A percentile compares a stretch with the other conserved stretches of the same genome.
Evolutionary conservation across 2,113 vertebrate genomes (phyloP).

Genomic region (Dermatemys mawii): DNA sequence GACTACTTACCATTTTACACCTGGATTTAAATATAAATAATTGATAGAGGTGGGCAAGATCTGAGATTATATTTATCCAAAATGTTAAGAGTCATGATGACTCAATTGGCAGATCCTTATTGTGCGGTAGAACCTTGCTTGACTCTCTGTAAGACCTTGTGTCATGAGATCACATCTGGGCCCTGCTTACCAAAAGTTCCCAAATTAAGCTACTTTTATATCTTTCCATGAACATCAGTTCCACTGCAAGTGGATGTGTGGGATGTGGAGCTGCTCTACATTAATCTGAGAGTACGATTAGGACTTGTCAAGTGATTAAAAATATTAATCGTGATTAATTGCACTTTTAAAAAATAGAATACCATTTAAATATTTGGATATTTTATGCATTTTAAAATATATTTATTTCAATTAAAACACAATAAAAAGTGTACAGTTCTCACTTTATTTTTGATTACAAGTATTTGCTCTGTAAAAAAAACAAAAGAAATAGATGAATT

Average conservation of each 20-base stretch:
- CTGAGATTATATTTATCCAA: neutral
- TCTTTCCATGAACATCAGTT: neutral
- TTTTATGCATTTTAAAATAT: too few relatives aligned
- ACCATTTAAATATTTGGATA: too few relatives aligned
- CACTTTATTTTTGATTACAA: too few relatives aligned
- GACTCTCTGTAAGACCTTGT: neutral
- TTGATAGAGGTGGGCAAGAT: neutral
- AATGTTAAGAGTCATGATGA: neutral
- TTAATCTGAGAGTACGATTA: neutral
- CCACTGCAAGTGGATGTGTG: neutral
- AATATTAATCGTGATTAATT: too few relatives aligned
- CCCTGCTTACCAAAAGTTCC: neutral
- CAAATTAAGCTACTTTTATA: accelerated
- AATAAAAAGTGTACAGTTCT: too few relatives aligned
- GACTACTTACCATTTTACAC: neutral
- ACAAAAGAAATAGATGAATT: too few relatives aligned
- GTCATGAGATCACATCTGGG: neutral
- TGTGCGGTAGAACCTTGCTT: neutral
- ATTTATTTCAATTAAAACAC: too few relatives aligned
- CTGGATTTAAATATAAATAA: neutral
- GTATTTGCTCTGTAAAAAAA: too few relatives aligned
- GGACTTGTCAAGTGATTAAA: too few relatives aligned
- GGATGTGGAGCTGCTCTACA: too few relatives aligned
- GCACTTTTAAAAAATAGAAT: too few relatives aligned
- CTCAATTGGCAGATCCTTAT: neutral